A percentile compares a stretch with the other conserved stretches of the same genome.
Evolutionary conservation across 2,113 vertebrate genomes (phyloP).

Genomic region (Amphiprion ocellaris): DNA sequence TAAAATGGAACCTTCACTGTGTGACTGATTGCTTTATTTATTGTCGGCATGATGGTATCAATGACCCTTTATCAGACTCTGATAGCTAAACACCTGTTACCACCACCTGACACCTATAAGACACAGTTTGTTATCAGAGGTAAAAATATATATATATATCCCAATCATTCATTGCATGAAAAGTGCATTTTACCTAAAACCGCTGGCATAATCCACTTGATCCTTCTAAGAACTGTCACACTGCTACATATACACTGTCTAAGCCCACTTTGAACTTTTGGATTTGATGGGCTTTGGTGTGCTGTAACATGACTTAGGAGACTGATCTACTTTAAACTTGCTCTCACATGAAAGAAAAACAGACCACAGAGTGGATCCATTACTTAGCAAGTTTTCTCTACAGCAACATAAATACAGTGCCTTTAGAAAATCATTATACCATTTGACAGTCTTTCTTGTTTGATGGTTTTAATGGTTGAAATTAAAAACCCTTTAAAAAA

Average conservation of each 20-base stretch:
- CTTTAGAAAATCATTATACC: not conserved
- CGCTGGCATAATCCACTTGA: conserved; percentile 47
- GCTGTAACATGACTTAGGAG: conserved; percentile 44
- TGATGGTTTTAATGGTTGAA: too few relatives aligned
- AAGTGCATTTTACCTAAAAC: conserved; percentile 41
- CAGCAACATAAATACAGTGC: not conserved
- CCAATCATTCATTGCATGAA: conserved; percentile 29
- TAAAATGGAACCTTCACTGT: not conserved
- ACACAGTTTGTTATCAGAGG: not conserved
- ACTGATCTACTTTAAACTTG: conserved; percentile 46
- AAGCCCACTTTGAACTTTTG: conserved; percentile 56
- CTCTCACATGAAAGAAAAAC: not conserved
- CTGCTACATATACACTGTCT: conserved; percentile 22
- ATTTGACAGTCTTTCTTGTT: not conserved
- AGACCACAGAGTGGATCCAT: conserved; percentile 5
- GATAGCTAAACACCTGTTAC: not conserved
- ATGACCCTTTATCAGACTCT: not conserved
- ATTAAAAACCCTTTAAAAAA: too few relatives aligned
- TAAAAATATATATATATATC: not conserved
- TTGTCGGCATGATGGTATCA: not conserved
- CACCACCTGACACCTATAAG: not conserved
- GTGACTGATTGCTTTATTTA: not conserved
- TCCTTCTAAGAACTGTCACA: conserved; percentile 49
- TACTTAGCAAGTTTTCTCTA: not conserved
- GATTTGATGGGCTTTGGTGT: conserved; percentile 57